Evolutionary conservation across 30 jellyfish, hydroid and myxozoan genomes (phyloP).

Genomic region (Cassiopea andromeda): DNA sequence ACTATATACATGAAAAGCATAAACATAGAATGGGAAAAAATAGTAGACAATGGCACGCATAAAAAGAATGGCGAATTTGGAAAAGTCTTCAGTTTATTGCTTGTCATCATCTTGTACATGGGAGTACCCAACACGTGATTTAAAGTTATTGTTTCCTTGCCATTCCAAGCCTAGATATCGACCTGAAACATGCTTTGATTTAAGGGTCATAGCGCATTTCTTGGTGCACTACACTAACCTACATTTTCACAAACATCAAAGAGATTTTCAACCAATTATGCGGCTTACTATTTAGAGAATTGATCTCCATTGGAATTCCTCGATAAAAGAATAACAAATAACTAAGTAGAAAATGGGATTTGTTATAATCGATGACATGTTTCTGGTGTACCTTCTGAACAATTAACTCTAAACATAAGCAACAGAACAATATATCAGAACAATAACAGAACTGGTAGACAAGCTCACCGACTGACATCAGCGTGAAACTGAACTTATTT

Average conservation of each 20-base stretch:
- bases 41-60: too few relatives aligned
- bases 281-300: neutral
- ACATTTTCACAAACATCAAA: neutral
- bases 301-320: neutral
- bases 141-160: neutral
- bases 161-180: neutral
- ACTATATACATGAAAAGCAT: too few relatives aligned
- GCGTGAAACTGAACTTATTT: conserved; percentile 55
- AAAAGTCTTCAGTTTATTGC: neutral
- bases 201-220: neutral
- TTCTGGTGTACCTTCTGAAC: neutral
- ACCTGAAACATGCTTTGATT: neutral
- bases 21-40: too few relatives aligned
- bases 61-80: too few relatives aligned
- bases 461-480: conserved; percentile 74
- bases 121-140: conserved; percentile 7
- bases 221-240: neutral
- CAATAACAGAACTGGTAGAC: neutral
- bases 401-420: neutral
- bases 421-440: neutral
- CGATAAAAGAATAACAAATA: neutral
- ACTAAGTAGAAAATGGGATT: neutral
- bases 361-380: neutral
- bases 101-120: neutral
- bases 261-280: neutral